phyloP scores from a whole-genome alignment of 2,797 vertebrate species.

The Acropternis orthonyx region DNA sequence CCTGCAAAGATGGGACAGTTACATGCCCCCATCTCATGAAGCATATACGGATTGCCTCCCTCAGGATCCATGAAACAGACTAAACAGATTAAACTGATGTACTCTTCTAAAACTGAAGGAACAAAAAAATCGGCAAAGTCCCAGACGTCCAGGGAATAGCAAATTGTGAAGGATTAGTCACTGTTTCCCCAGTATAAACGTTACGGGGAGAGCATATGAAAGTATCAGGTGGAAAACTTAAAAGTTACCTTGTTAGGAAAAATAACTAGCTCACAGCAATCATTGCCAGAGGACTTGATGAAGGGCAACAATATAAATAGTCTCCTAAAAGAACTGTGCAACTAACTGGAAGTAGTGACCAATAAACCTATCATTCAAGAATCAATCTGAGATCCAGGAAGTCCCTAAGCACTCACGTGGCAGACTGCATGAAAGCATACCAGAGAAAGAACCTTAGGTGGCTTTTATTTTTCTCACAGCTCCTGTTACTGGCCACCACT shows the following conservation, averaged over 20 bases:
- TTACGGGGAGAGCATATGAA: not conserved
- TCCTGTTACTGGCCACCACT: not conserved
- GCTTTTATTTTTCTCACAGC: not conserved
- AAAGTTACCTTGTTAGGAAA: not conserved
- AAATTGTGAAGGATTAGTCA: not conserved
- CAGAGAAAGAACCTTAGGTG: not conserved
- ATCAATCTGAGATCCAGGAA: not conserved
- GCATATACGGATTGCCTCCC: not conserved
- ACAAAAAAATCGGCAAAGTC: not conserved
- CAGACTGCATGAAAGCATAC: not conserved
- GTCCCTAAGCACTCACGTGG: not conserved
- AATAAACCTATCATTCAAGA: not conserved
- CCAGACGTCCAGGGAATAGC: fast-evolving
- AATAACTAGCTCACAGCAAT: not conserved
- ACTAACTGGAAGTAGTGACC: not conserved
- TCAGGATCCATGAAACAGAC: not conserved
- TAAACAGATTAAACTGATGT: not conserved
- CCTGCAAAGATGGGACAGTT: not conserved
- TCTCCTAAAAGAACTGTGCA: not conserved
- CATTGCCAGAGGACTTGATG: not conserved
- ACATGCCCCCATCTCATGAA: not conserved
- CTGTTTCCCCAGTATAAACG: not conserved
- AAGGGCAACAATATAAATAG: not conserved
- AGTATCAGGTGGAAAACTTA: not conserved
- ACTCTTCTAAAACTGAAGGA: not conserved